Conservation (phyloP, 2,113 vertebrate genomes). For the Scomber scombrus region DNA sequence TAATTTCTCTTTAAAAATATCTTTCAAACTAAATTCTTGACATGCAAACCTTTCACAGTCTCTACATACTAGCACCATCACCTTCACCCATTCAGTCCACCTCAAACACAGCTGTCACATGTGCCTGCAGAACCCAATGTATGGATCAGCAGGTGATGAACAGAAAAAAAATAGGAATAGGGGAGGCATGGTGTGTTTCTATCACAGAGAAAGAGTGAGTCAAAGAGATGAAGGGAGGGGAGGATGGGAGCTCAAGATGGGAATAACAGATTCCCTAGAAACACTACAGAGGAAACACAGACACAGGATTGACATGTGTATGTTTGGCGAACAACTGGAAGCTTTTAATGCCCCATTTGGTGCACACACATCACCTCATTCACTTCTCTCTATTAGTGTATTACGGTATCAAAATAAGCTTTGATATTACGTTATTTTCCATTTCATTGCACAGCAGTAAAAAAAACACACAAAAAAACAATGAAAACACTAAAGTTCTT, state of each 20-base stretch:
- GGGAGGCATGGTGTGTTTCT: background rate
- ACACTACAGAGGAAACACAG: constrained; percentile 18
- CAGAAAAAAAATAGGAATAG: background rate
- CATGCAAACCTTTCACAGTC: background rate
- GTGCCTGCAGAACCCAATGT: background rate
- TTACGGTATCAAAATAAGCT: constrained; percentile 1
- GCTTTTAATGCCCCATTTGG: background rate
- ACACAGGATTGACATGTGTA: background rate
- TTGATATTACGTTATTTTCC: background rate
- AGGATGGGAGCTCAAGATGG: background rate
- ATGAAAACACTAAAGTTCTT: too few relatives aligned
- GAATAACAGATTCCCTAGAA: constrained; percentile 9
- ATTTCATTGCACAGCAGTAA: too few relatives aligned
- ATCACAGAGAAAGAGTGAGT: background rate
- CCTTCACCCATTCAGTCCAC: background rate
- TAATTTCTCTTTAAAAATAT: background rate
- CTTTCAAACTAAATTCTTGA: background rate
- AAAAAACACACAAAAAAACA: too few relatives aligned
- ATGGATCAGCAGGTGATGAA: constrained; percentile 3
- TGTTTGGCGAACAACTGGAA: background rate
- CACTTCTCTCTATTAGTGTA: background rate
- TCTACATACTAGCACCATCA: background rate
- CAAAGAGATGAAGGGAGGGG: background rate
- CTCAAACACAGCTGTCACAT: constrained; percentile 16
- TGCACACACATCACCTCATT: background rate